Conservation (phyloP, 1,140 invertebrate genomes). For the Gonatopus flavifemur region DNA sequence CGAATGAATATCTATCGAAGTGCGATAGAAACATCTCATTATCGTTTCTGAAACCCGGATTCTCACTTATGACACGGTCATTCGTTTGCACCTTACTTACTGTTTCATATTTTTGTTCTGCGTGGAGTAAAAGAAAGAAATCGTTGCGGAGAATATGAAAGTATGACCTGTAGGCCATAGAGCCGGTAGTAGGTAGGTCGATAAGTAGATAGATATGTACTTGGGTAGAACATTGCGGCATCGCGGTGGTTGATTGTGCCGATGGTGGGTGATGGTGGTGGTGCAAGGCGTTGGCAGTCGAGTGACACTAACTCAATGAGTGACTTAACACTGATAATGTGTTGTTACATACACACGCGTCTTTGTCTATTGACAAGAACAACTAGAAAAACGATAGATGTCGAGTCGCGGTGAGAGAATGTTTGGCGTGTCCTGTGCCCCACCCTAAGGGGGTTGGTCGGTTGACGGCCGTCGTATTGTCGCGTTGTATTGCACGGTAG, state of each 20-base stretch:
- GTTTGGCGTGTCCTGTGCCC: slow-evolving; percentile 48
- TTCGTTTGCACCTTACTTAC: too few relatives aligned
- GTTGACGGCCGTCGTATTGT: slow-evolving; percentile 16
- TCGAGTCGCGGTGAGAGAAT: slow-evolving; percentile 40
- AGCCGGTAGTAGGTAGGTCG: too few relatives aligned
- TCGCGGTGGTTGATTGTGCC: too few relatives aligned
- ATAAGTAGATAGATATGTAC: too few relatives aligned
- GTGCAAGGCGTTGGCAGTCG: slow-evolving; percentile 33
- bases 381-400: neutral
- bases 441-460: slow-evolving; percentile 47
- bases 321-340: slow-evolving; percentile 43
- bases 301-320: slow-evolving; percentile 24
- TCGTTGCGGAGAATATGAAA: neutral
- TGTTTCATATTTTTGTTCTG: too few relatives aligned
- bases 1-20: neutral
- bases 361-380: neutral
- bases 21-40: too few relatives aligned
- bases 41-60: too few relatives aligned
- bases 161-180: neutral
- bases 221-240: too few relatives aligned
- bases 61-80: too few relatives aligned
- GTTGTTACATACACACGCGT: slow-evolving; percentile 25
- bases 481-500: slow-evolving; percentile 11
- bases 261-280: slow-evolving; percentile 8
- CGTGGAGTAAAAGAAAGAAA: neutral